Conservation (phyloP, 2,888 invertebrate species). For the Cenopis cana region DNA sequence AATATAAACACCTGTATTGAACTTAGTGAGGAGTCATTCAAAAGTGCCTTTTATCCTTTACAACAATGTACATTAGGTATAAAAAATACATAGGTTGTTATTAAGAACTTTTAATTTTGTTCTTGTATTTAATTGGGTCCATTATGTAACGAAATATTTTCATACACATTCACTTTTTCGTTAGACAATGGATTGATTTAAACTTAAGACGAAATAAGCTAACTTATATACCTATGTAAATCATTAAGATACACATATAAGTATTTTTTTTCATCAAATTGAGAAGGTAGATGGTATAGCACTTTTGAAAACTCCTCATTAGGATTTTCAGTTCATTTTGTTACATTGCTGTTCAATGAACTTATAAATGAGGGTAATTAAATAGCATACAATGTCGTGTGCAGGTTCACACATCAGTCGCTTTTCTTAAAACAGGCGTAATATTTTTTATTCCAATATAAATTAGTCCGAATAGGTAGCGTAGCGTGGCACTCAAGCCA, state of each 20-base stretch:
- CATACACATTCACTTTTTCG: not conserved
- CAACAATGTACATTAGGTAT: not conserved
- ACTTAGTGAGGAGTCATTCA: conserved; percentile 1
- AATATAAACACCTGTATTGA: conserved; percentile 35
- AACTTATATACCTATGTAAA: not conserved
- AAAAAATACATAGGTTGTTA: not conserved
- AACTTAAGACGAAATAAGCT: not conserved
- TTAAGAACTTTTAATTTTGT: not conserved
- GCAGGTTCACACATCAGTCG: not conserved
- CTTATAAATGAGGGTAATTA: no score
- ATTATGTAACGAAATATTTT: not conserved
- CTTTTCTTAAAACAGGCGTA: not conserved
- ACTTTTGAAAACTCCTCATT: not conserved
- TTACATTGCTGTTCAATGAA: conserved; percentile 1
- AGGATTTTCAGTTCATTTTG: conserved; percentile 6
- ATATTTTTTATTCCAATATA: not conserved
- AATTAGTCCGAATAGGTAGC: not conserved
- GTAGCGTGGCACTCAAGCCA: not conserved
- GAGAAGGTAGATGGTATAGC: not conserved
- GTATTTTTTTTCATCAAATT: not conserved
- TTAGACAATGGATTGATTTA: not conserved
- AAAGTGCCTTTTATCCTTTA: conserved; percentile 6
- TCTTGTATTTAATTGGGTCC: not conserved
- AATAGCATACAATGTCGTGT: no score
- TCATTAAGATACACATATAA: no score